Base-by-base conservation (phyloP, 2,113 vertebrate species). In the Edolisoma coerulescens region DNA sequence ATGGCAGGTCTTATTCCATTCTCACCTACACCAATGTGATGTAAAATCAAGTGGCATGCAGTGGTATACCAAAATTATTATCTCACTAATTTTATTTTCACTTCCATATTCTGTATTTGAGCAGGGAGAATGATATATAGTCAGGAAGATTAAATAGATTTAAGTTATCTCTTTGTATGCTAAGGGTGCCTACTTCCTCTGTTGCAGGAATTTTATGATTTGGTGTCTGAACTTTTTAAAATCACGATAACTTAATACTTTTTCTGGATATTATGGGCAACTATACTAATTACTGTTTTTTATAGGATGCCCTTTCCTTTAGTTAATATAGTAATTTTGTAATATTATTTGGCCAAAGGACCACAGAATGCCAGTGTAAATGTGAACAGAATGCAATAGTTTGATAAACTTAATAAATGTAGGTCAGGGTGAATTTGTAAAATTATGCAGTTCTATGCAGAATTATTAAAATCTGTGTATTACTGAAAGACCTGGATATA, bases 391-490 rank as follows among this genome's bases (percentile, higher is more conserved):
- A 95, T 27, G 16, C n/a, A 79, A 45, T 76, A 60, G 41, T 94
- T 92, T 79, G 41, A 84, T 94, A 59, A 94, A 80, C 26, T 85
- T 92, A 80, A 54, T 75, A 91, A 89, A 86, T n/a, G 23, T 47
- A 80, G n/a, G 39, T 94, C 65, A 87, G 32, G 50, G 8, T 68
- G 69, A 77, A 94, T 95, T 87, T 92, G 35, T 74, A 78, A 95
- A 78, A 95, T 75, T 11, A 65, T 84, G 42, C n/a, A 75, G 71
- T 87, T 94, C 70, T 89, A 65, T 68, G 47, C 53, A 82, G 88
- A 83, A 79, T 83, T 92, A 92, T 85, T 47, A 84, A 90, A 94
- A 90, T 92, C 41, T 77, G 16, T 95, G 64, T 95, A 80, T 65
- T 95, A 79, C 70, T 92, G 83, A 95, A 95, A 92, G 93, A n/a